A percentile compares a stretch with the other conserved stretches of the same genome.
Evolutionary conservation across 2,113 vertebrate species (phyloP).

Genomic region (Anoura caudifer): DNA sequence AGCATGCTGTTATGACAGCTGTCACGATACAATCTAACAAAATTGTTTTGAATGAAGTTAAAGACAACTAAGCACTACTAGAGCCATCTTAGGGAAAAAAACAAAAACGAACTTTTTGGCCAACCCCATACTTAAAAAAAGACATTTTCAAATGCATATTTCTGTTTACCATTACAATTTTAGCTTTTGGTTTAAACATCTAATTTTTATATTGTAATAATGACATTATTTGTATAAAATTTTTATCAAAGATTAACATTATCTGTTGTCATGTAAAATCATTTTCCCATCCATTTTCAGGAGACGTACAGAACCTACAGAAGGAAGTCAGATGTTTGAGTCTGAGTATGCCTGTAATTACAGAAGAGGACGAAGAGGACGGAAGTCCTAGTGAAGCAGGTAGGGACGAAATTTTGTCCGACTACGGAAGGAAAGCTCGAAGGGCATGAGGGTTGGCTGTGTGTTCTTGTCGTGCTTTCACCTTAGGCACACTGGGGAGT

Average conservation of each 20-base stretch:
- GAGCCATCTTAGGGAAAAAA: too few species aligned
- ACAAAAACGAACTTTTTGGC: too few species aligned
- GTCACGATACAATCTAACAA: too few species aligned
- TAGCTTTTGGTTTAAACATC: neutral
- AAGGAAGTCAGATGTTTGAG: slow-evolving; percentile 31
- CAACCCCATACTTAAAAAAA: neutral
- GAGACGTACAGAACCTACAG: neutral
- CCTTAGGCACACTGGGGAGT: neutral
- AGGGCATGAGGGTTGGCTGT: neutral
- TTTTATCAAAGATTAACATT: neutral
- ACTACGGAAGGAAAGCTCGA: neutral
- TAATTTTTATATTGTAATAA: neutral
- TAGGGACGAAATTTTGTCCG: slow-evolving; percentile 42
- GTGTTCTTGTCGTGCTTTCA: neutral
- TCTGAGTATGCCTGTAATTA: slow-evolving; percentile 81
- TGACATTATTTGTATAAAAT: neutral
- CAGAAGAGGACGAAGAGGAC: slow-evolving; percentile 70
- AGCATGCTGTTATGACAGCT: too few species aligned
- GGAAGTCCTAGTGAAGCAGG: slow-evolving; percentile 63
- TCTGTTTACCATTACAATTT: slow-evolving; percentile 25
- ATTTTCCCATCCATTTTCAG: slow-evolving; percentile 65
- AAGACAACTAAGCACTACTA: too few species aligned
- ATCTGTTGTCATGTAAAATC: slow-evolving; percentile 18
- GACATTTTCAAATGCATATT: slow-evolving; percentile 18
- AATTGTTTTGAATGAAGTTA: too few species aligned